phyloP scores from a whole-genome alignment of 2,113 vertebrate genomes.

The Heliornis fulica region DNA sequence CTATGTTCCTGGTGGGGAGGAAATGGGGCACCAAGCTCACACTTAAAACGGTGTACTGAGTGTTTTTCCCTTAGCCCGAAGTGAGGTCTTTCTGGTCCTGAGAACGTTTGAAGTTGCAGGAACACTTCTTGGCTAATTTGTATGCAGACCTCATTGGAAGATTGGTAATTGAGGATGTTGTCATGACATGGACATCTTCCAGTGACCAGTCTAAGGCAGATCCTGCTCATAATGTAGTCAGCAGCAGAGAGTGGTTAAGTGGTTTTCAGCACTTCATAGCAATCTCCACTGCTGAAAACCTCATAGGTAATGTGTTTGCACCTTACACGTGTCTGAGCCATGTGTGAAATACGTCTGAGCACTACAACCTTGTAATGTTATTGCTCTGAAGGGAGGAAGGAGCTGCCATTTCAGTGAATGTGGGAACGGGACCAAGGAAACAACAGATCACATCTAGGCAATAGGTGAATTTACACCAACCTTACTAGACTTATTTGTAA shows the following conservation, averaged over 20 bases:
- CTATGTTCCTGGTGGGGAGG: background rate
- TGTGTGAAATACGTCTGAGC: background rate
- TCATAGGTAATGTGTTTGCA: background rate
- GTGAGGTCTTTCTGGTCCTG: background rate
- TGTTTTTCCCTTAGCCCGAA: background rate
- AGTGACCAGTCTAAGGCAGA: background rate
- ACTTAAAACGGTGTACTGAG: background rate
- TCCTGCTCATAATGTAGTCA: background rate
- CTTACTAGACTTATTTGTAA: background rate
- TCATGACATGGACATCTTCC: background rate
- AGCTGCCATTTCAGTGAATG: background rate
- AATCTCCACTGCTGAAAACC: background rate
- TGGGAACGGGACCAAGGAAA: background rate
- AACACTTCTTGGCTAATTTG: background rate
- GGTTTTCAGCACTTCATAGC: background rate
- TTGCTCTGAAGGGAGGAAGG: background rate
- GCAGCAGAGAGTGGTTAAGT: background rate
- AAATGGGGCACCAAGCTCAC: background rate
- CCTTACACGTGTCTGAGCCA: background rate
- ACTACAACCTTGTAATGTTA: background rate
- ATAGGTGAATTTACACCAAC: background rate
- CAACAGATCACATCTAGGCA: background rate
- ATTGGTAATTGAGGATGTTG: background rate
- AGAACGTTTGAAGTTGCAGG: background rate
- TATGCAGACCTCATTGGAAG: fast-evolving